Evolutionary conservation across 2,888 invertebrate species (phyloP), one percentile per base, ranked within the genome.

Genomic region (Rotaria magnacalcarata): DNA sequence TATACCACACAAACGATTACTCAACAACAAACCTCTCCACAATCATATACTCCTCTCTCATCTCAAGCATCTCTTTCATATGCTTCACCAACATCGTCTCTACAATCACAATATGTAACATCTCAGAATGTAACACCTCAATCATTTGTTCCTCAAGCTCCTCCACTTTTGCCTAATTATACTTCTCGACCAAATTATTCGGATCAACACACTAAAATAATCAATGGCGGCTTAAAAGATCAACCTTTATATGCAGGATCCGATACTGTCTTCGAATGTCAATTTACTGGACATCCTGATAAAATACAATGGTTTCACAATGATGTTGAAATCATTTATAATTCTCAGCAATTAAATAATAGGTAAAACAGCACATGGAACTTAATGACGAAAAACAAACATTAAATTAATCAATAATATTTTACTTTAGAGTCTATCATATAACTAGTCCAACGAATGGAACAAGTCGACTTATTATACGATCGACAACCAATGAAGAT

Each of bases 231-330:
- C 11, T 80, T 80, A n/a, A 14, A 47, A 80, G 80, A 80, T 80
- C 80, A 47, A 80, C 24, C 80, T 47, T 80, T 80, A 80, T 21
- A 80, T 47, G 14, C 10, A n/a, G 80, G 80, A 19, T 16, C 1
- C 14, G 80, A 80, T 47, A 80, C 80, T 24, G 14, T 47, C 2
- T 80, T 80, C 24, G 80, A 80, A 47, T 80, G 47, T 47, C 43
- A 80, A 80, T 80, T 80, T 80, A 80, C 80, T 80, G 80, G 80
- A 80, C 80, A 80, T 14, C 80, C 43, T 7, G n/a, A 24, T 11
- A 47, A 24, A 24, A 10, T 47, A 24, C 80, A 80, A 80, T 80
- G 80, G 80, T 80, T 80, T 80, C 80, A 47, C 10, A 80, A 80
- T 80, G 47, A 47, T 11, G 16, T 80, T 10, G 80, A 80, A 47